A percentile compares a stretch with the other conserved stretches of the same genome.
These are phyloP conservation scores for Agelastica alni DNA, from an alignment of 2,888 invertebrate genomes.

Conservation along the genomic window DNA sequence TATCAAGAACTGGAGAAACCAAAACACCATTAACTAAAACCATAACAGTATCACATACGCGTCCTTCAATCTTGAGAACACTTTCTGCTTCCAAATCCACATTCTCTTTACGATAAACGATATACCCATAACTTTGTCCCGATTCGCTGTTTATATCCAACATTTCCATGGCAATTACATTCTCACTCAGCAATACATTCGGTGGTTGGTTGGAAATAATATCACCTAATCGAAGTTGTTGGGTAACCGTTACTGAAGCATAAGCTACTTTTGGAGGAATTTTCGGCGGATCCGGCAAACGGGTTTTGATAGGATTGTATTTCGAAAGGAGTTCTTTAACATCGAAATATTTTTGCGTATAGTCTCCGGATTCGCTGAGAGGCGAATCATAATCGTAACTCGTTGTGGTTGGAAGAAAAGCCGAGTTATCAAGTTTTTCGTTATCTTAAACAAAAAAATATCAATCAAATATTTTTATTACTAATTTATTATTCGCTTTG, in stretches of 20 bases:
- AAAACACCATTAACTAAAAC: conserved; percentile 56
- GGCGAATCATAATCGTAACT: conserved; percentile 87
- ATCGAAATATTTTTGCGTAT: conserved; percentile 69
- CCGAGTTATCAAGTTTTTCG: conserved; percentile 18
- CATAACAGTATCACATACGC: conserved; percentile 58
- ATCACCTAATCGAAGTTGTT: conserved; percentile 32
- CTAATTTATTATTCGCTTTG: too few species aligned
- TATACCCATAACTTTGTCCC: conserved; percentile 63
- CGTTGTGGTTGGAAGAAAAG: conserved; percentile 49
- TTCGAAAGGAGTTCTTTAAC: conserved; percentile 62
- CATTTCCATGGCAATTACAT: conserved; percentile 48
- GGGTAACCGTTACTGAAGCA: conserved; percentile 44
- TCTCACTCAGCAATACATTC: conserved; percentile 23
- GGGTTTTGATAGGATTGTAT: conserved; percentile 49
- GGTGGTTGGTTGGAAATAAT: conserved; percentile 30
- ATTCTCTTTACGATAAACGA: conserved; percentile 57
- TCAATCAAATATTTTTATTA: too few species aligned
- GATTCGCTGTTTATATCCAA: conserved; percentile 52
- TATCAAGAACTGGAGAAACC: conserved; percentile 46
- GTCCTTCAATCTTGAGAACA: conserved; percentile 48
- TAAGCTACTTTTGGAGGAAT: conserved; percentile 76
- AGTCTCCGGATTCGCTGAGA: conserved; percentile 85
- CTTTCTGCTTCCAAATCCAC: conserved; percentile 44
- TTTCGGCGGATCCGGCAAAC: conserved; percentile 71
- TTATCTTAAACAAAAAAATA: conserved; percentile 13